A percentile compares a stretch with the other conserved stretches of the same genome.
These are phyloP conservation scores for Hylyphantes graminicola DNA, from an alignment of 1,140 invertebrate species.

Conservation along the genomic window DNA sequence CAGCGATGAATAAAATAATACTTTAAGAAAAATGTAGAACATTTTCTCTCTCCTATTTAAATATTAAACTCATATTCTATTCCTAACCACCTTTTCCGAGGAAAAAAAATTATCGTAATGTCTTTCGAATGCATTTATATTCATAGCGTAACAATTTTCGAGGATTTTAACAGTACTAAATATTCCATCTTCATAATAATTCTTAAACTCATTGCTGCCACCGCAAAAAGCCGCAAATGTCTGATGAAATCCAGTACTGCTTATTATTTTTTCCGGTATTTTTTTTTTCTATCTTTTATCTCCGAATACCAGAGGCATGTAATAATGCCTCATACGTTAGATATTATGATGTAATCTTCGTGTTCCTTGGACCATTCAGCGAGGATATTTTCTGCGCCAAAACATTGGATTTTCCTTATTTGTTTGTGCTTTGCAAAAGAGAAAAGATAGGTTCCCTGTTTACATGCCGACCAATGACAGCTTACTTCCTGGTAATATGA, in stretches of 20 bases:
- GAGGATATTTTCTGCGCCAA: conserved; percentile 38
- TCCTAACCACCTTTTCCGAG: background rate
- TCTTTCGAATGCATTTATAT: background rate
- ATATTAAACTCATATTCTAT: background rate
- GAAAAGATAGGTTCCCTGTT: background rate
- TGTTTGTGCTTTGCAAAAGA: background rate
- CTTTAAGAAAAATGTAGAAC: too few relatives aligned
- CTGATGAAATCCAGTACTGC: background rate
- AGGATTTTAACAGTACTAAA: background rate
- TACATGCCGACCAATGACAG: background rate
- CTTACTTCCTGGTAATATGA: conserved; percentile 1
- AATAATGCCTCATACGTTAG: conserved; percentile 51
- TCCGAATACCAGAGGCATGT: conserved; percentile 24
- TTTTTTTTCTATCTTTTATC: conserved; percentile 20
- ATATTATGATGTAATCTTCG: conserved; percentile 51
- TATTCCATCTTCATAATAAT: background rate
- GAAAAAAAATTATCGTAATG: background rate
- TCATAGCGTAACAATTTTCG: conserved; percentile 12
- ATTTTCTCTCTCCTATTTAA: too few relatives aligned
- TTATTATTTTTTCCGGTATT: background rate
- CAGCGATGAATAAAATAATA: too few relatives aligned
- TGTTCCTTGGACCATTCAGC: conserved; percentile 16
- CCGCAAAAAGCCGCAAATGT: background rate
- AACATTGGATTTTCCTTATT: conserved; percentile 7
- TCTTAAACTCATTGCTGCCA: background rate